These are phyloP conservation scores for Epizoanthus stellaris DNA, from an alignment of 92 coral and sea anemone genomes.

Conservation along the genomic window DNA sequence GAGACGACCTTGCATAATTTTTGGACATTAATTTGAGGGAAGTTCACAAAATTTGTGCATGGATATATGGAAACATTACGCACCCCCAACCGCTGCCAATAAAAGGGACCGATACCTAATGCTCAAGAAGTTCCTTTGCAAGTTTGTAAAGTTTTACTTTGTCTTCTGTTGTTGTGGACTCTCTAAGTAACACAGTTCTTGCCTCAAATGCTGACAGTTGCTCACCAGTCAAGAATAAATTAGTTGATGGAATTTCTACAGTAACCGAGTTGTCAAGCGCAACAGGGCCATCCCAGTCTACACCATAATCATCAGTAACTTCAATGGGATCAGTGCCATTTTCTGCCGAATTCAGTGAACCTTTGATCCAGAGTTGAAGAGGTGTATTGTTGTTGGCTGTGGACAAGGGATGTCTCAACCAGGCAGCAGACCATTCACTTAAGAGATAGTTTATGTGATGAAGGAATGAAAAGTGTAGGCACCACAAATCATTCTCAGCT, in stretches of 20 bases:
- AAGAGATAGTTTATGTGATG: slow-evolving; percentile 46
- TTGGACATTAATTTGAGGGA: too few species aligned
- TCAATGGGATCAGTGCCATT: slow-evolving; percentile 15
- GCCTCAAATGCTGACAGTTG: slow-evolving; percentile 43
- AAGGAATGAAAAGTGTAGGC: slow-evolving; percentile 55
- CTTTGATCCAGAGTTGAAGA: slow-evolving; percentile 57
- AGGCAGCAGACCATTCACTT: slow-evolving; percentile 54
- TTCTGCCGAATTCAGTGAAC: slow-evolving; percentile 38
- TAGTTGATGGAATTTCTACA: slow-evolving; percentile 51
- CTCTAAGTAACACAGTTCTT: slow-evolving; percentile 26
- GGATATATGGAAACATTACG: too few species aligned
- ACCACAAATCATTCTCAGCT: slow-evolving; percentile 51
- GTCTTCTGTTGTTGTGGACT: slow-evolving; percentile 46
- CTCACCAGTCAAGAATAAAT: slow-evolving; percentile 33
- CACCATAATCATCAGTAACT: slow-evolving; percentile 50
- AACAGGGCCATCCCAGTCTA: slow-evolving; percentile 54
- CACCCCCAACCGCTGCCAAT: too few species aligned
- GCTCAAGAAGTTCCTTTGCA: not conserved
- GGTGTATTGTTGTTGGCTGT: slow-evolving; percentile 57
- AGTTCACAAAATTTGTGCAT: too few species aligned
- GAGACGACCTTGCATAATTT: too few species aligned
- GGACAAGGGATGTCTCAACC: slow-evolving; percentile 49
- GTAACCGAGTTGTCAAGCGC: slow-evolving; percentile 33
- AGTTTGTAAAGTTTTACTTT: slow-evolving; percentile 58
- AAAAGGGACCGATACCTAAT: too few species aligned